Evolutionary conservation across 1,140 invertebrate species (phyloP).

Genomic region (Subanguina moxae): DNA sequence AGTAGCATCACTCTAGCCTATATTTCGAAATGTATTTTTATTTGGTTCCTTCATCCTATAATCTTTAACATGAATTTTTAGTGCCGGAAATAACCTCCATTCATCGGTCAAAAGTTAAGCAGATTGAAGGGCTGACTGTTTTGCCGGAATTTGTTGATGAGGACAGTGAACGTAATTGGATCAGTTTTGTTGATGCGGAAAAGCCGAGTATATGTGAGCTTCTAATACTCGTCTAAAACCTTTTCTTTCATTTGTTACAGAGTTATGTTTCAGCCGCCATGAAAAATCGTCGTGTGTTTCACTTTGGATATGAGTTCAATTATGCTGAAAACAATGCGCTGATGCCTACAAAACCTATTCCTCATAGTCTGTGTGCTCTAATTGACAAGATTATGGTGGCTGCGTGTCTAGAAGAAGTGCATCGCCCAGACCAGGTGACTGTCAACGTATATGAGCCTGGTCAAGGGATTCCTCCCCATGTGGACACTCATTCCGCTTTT

Average conservation of each 20-base stretch:
- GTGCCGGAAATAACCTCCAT: background rate
- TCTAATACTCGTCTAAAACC: too few relatives aligned
- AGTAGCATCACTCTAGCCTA: conserved; percentile 5
- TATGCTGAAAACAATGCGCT: conserved; percentile 84
- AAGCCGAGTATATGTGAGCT: background rate
- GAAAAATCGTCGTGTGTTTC: conserved; percentile 81
- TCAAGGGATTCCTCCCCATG: conserved; percentile 89
- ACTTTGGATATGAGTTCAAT: conserved; percentile 88
- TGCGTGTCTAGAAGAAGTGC: conserved; percentile 53
- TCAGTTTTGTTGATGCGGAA: conserved; percentile 8
- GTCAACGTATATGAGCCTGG: conserved; percentile 85
- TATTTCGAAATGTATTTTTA: conserved; percentile 1
- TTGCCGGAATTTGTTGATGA: conserved; percentile 10
- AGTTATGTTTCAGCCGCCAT: conserved; percentile 59
- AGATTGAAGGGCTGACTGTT: conserved; percentile 14
- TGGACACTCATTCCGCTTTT: conserved; percentile 91
- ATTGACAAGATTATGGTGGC: conserved; percentile 65
- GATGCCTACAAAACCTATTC: conserved; percentile 71
- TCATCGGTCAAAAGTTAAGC: background rate
- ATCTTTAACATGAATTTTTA: conserved; percentile 1
- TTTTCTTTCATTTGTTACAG: background rate
- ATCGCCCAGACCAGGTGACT: conserved; percentile 80
- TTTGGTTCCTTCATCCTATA: background rate
- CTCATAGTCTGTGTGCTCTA: conserved; percentile 69
- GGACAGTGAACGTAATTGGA: conserved; percentile 4